These are phyloP conservation scores for Fulica atra DNA, from an alignment of 2,113 vertebrate genomes.

Conservation along the genomic window DNA sequence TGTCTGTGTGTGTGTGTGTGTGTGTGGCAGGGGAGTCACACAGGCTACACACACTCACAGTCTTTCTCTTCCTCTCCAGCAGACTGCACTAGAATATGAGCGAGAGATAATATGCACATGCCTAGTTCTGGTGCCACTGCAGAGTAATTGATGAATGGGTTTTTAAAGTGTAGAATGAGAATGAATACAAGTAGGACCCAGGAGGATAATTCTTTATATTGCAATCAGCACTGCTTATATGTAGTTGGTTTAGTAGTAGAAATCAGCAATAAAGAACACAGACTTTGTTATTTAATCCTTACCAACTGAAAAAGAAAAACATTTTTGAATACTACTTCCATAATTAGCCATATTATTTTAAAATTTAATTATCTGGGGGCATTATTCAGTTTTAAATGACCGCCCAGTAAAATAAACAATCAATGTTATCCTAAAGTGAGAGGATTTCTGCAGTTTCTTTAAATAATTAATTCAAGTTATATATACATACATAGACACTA, in stretches of 20 bases:
- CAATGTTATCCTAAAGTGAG: background rate
- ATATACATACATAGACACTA: background rate
- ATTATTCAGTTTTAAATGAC: constrained; percentile 10
- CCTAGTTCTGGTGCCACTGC: constrained; percentile 51
- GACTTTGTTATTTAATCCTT: constrained; percentile 73
- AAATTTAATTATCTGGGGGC: constrained; percentile 23
- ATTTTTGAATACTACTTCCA: constrained; percentile 4
- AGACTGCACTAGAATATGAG: constrained; percentile 45
- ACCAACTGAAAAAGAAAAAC: constrained; percentile 44
- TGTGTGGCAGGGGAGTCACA: background rate
- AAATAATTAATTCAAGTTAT: constrained; percentile 3
- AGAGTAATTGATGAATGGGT: constrained; percentile 76
- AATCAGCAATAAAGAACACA: constrained; percentile 71
- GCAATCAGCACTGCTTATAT: constrained; percentile 74
- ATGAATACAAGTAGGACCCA: constrained; percentile 75
- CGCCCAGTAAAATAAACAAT: background rate
- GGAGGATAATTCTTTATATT: constrained; percentile 78
- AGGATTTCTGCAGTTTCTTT: background rate
- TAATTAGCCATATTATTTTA: background rate
- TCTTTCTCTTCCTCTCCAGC: background rate
- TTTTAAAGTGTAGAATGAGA: constrained; percentile 75
- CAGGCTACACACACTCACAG: fast-evolving
- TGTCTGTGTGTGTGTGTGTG: background rate
- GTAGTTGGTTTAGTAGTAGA: constrained; percentile 72
- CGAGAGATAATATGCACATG: background rate